Conservation (phyloP, 37 sponge, comb jelly and placozoan genomes). For the Agelas oroides region DNA sequence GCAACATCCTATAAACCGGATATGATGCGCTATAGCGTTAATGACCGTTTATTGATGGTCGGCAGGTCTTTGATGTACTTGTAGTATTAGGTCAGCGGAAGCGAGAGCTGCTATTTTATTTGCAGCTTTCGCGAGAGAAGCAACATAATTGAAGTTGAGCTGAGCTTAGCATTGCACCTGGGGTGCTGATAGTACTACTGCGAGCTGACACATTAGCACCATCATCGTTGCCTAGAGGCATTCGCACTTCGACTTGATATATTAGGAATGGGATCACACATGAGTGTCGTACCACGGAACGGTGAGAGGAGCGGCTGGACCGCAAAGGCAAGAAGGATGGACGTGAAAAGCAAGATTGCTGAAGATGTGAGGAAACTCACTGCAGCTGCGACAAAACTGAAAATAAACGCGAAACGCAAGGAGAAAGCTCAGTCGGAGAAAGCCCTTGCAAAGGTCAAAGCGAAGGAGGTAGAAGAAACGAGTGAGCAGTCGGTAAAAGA, state of each 20-base stretch:
- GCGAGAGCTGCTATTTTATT: too few relatives aligned
- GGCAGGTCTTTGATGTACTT: too few relatives aligned
- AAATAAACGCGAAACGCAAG: slow-evolving; percentile 31
- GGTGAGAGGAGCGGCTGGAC: not conserved
- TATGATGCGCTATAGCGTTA: too few relatives aligned
- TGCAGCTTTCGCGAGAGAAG: too few relatives aligned
- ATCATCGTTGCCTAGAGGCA: not conserved
- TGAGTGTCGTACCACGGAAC: not conserved
- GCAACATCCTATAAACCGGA: too few relatives aligned
- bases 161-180: too few relatives aligned
- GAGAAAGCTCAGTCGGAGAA: slow-evolving; percentile 32
- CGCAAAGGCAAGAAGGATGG: not conserved
- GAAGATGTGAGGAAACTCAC: slow-evolving; percentile 75
- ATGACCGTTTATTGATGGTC: too few relatives aligned
- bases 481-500: slow-evolving; percentile 9
- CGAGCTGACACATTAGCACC: not conserved
- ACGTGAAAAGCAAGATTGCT: slow-evolving; percentile 45
- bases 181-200: not conserved
- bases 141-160: too few relatives aligned
- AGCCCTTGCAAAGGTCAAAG: not conserved
- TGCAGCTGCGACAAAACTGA: slow-evolving; percentile 66
- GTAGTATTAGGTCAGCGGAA: too few relatives aligned
- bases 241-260: not conserved
- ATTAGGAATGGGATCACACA: slow-evolving; percentile 33
- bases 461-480: not conserved